phyloP scores from a whole-genome alignment of 2,797 vertebrate genomes.

The Gallinago stenura region DNA sequence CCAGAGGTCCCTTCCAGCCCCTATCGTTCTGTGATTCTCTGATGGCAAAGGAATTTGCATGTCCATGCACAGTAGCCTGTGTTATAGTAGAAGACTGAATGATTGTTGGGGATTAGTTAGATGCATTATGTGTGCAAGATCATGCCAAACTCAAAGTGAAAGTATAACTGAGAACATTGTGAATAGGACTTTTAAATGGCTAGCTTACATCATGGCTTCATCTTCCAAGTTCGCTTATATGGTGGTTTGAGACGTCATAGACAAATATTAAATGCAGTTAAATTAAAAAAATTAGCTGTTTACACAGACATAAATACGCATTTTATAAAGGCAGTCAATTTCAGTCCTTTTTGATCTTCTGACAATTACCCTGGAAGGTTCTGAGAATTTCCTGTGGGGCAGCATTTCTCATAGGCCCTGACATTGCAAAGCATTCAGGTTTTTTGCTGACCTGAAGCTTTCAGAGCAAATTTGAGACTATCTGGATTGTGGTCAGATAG shows the following conservation, averaged over 20 bases:
- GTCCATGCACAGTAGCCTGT: neutral
- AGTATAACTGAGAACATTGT: conserved; percentile 29
- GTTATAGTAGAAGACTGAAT: neutral
- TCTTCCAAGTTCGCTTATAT: conserved; percentile 35
- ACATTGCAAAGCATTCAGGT: neutral
- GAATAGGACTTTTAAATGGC: neutral
- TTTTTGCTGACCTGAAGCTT: neutral
- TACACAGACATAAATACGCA: conserved; percentile 5
- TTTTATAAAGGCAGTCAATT: neutral
- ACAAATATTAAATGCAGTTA: conserved; percentile 48
- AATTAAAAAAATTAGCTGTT: conserved; percentile 34
- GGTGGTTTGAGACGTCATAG: conserved; percentile 38
- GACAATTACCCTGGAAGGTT: neutral
- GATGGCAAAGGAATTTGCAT: conserved; percentile 49
- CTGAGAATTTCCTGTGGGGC: neutral
- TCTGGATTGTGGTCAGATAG: neutral
- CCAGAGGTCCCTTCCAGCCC: too few species aligned
- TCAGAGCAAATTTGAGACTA: neutral
- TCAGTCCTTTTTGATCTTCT: neutral
- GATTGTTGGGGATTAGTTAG: conserved; percentile 45
- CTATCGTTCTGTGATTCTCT: too few species aligned
- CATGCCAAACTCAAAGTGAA: conserved; percentile 56
- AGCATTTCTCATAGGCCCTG: neutral
- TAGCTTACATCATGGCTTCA: neutral
- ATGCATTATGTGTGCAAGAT: conserved; percentile 59